Evolutionary conservation across 2,888 invertebrate species (phyloP).

Genomic region (Ophraella communa): DNA sequence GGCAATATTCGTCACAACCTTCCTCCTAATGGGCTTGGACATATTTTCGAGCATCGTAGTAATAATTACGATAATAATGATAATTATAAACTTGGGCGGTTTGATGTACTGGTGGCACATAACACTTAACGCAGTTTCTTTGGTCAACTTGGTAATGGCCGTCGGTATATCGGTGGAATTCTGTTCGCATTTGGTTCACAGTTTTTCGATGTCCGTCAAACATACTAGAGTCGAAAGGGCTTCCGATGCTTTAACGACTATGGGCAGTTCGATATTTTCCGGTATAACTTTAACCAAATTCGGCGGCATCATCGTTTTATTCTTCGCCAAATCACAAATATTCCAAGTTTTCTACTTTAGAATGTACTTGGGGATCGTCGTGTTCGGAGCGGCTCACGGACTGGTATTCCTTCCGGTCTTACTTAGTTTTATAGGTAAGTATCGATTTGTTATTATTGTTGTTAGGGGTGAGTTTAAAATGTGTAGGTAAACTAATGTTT

Average conservation of each 20-base stretch:
- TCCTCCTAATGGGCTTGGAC: slow-evolving; percentile 92
- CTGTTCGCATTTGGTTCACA: slow-evolving; percentile 95
- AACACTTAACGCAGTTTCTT: slow-evolving; percentile 93
- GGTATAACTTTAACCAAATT: slow-evolving; percentile 98
- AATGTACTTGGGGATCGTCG: slow-evolving; percentile 91
- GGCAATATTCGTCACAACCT: slow-evolving; percentile 94
- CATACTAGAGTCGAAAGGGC: slow-evolving; percentile 77
- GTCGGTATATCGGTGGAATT: slow-evolving; percentile 99
- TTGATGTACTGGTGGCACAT: slow-evolving; percentile 98
- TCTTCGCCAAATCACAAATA: slow-evolving; percentile 97
- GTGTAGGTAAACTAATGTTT: too few species aligned
- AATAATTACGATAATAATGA: slow-evolving; percentile 91
- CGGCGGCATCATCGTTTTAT: slow-evolving; percentile 94
- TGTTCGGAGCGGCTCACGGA: slow-evolving; percentile 96
- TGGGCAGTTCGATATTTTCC: slow-evolving; percentile 95
- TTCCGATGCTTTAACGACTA: slow-evolving; percentile 81
- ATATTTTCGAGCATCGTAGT: slow-evolving; percentile 89
- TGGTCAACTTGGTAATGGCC: slow-evolving; percentile 97
- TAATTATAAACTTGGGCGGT: slow-evolving; percentile 89
- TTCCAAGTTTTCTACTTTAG: slow-evolving; percentile 67
- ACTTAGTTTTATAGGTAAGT: slow-evolving; percentile 94
- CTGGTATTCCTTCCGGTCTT: slow-evolving; percentile 97
- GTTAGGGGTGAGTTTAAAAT: too few species aligned
- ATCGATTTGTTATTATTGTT: neutral
- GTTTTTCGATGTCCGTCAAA: slow-evolving; percentile 83